A percentile compares a stretch with the other conserved stretches of the same genome.
phyloP scores from a whole-genome alignment of 2,113 vertebrate genomes.

The Psittacula cyanocephala region DNA sequence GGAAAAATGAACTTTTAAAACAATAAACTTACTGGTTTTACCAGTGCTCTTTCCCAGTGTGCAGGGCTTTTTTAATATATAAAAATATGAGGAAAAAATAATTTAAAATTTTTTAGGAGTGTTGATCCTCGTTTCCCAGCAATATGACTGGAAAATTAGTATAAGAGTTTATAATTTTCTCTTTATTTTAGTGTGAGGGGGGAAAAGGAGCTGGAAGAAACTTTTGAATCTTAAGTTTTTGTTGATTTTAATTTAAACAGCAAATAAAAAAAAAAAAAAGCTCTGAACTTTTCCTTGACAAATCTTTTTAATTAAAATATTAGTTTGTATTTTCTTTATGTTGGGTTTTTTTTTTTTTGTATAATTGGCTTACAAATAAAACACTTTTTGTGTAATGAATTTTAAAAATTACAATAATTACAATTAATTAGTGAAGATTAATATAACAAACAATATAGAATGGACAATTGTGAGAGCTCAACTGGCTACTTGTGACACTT shows the following conservation, averaged over 20 bases:
- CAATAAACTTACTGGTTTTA: not conserved
- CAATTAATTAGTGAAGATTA: not conserved
- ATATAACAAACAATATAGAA: not conserved
- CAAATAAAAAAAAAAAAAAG: not conserved
- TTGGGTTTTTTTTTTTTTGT: not conserved
- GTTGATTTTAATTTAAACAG: not conserved
- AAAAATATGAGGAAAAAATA: not conserved
- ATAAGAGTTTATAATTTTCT: not conserved
- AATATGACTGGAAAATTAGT: not conserved
- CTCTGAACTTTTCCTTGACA: not conserved
- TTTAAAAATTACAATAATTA: not conserved
- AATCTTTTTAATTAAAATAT: not conserved
- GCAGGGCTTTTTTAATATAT: accelerated
- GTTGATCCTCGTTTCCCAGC: not conserved
- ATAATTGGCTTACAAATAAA: not conserved
- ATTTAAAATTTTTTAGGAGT: not conserved
- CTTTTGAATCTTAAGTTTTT: not conserved
- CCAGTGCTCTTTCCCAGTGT: not conserved
- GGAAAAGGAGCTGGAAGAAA: not conserved
- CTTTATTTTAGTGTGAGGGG: not conserved
- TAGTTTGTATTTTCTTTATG: not conserved
- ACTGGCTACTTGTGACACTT: slow-evolving; percentile 29
- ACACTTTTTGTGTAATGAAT: not conserved
- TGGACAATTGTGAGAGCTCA: slow-evolving; percentile 46
- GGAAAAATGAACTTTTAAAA: not conserved